A percentile compares a stretch with the other conserved stretches of the same genome.
These are phyloP conservation scores for Penaeus monodon DNA, from an alignment of 2,888 invertebrate species.

Conservation along the genomic window DNA sequence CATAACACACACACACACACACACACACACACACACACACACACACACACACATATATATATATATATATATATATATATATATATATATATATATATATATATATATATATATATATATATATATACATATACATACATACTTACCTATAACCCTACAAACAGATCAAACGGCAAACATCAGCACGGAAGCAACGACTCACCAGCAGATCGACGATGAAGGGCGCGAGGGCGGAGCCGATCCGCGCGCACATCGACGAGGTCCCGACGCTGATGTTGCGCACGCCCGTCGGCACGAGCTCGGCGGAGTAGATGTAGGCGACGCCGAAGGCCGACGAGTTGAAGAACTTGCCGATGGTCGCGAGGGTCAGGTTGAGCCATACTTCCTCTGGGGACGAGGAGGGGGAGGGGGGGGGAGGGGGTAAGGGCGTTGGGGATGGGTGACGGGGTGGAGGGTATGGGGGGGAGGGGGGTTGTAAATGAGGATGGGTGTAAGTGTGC, in stretches of 20 bases:
- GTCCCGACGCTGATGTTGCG: slow-evolving; percentile 88
- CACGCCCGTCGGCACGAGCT: slow-evolving; percentile 89
- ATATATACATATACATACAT: no score
- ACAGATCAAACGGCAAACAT: no score
- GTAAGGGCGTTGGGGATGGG: not conserved
- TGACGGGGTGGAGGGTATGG: not conserved
- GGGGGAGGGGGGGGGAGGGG: no score
- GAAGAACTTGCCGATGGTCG: slow-evolving; percentile 83
- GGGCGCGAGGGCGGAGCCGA: slow-evolving; percentile 89
- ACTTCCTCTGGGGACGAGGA: slow-evolving; percentile 69
- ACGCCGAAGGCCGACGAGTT: slow-evolving; percentile 88
- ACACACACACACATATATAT: no score
- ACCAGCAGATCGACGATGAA: slow-evolving; percentile 80
- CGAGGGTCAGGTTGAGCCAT: slow-evolving; percentile 76
- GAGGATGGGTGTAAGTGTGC: not conserved
- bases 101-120: no score
- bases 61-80: no score
- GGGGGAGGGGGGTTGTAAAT: not conserved
- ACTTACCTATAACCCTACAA: no score
- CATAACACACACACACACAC: no score
- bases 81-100: no score
- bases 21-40: no score
- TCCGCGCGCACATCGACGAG: slow-evolving; percentile 85
- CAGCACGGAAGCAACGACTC: slow-evolving; percentile 58
- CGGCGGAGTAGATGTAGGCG: slow-evolving; percentile 86